Base-by-base conservation (phyloP, 1,140 invertebrate genomes). In the Mizuhopecten yessoensis region DNA sequence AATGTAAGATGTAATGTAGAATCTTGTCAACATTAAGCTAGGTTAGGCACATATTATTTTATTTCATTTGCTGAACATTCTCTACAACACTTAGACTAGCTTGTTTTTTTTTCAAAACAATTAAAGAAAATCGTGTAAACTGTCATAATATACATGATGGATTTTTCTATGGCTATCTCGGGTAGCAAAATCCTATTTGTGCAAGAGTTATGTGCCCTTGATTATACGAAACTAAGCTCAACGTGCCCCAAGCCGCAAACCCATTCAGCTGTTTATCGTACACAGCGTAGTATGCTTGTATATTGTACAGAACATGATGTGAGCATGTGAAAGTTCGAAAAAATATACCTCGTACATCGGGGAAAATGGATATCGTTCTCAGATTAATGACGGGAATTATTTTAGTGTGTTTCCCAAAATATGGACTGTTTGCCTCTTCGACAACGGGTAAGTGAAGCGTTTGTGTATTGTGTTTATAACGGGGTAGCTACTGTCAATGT, bases 381-480 rank as follows among this genome's bases (percentile, higher is more conserved):
- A 75, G 29, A 75, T 29, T 75, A 29, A 7, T 75, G 57, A 29
- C 57, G 57, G 57, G 57, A n/a, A 75, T 75, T 75, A 75, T 75
- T 29, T 29, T 75, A n/a, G 57, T 75, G 57, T 75, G 57, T 75
- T 75, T 75, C 57, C 57, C 57, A 0, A 75, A 75, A 29, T 75
- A 75, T 75, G 57, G 57, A 75, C 57, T 75, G 57, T 75, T 29
- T 75, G 57, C 57, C 17, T 75, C 57, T n/a, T 75, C 57, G 57
- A 75, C 57, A n/a, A 75, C 57, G 57, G 57, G 57, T 75, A 17
- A 75, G 57, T 75, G 3, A 75, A 49, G 11, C 15, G 13, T n/a
- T 45, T 45, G 42, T 29, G 23, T n/a, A 75, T 75, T 75, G 23
- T 29, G 23, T 57, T 57, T 7, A 29, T 29, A 7, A 29, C 57